These are phyloP conservation scores for Phalloptychus januarius DNA, from an alignment of 2,797 vertebrate species.

Conservation along the genomic window DNA sequence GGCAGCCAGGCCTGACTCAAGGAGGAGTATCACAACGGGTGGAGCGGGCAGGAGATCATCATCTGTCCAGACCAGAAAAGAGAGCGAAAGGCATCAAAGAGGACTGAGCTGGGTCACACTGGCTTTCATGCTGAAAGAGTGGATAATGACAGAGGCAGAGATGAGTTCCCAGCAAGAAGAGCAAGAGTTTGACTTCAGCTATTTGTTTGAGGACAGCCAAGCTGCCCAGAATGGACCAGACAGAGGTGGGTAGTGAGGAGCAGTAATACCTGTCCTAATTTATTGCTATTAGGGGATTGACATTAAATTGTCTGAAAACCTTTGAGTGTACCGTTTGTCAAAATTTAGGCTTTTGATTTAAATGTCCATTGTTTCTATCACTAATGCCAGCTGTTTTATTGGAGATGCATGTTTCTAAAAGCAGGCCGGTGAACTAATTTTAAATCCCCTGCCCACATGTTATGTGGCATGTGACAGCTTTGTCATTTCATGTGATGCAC, in stretches of 20 bases:
- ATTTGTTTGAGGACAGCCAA: slow-evolving; percentile 88
- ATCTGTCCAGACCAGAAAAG: slow-evolving; percentile 43
- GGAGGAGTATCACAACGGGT: slow-evolving; percentile 60
- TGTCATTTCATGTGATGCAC: slow-evolving; percentile 74
- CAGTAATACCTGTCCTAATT: background rate
- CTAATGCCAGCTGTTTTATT: background rate
- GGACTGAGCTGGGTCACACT: slow-evolving; percentile 28
- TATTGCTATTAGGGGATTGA: background rate
- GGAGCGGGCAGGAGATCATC: slow-evolving; percentile 61
- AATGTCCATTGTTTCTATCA: background rate
- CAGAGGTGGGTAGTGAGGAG: slow-evolving; percentile 52
- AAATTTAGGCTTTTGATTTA: background rate
- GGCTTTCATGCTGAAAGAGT: slow-evolving; percentile 14
- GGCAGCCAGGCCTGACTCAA: slow-evolving; percentile 62
- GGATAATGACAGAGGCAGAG: slow-evolving; percentile 28
- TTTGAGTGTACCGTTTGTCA: background rate
- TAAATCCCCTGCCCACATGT: slow-evolving; percentile 66
- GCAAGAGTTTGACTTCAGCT: slow-evolving; percentile 89
- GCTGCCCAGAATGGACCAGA: slow-evolving; percentile 73
- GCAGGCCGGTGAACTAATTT: slow-evolving; percentile 72
- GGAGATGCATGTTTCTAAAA: slow-evolving; percentile 46
- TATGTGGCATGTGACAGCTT: slow-evolving; percentile 68
- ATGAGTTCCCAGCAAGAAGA: slow-evolving; percentile 86
- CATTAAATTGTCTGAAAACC: background rate
- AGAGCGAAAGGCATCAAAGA: slow-evolving; percentile 39